phyloP scores from a whole-genome alignment of 2,113 vertebrate species.

The Pituophis catenifer region DNA sequence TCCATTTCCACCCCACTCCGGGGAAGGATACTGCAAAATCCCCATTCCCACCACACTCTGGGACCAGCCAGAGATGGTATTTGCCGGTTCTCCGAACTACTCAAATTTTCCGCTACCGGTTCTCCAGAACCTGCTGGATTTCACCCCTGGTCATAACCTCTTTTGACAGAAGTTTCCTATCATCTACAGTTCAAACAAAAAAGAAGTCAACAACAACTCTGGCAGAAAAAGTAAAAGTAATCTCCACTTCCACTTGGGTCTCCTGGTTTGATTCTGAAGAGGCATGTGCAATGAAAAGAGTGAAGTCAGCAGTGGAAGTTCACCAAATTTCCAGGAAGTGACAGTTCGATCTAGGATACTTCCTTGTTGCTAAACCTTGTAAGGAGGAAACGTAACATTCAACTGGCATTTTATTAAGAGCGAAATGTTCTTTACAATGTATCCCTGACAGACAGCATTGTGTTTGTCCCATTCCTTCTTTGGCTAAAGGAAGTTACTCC shows the following conservation, averaged over 20 bases:
- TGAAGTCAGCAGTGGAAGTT: slow-evolving; percentile 10
- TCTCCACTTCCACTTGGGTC: not conserved
- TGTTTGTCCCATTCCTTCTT: not conserved
- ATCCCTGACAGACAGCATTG: not conserved
- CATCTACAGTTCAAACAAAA: not conserved
- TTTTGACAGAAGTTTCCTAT: slow-evolving; percentile 24
- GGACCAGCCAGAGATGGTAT: too few relatives aligned
- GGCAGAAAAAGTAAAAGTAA: not conserved
- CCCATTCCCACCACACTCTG: too few relatives aligned
- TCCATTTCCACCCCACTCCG: too few relatives aligned
- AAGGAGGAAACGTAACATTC: not conserved
- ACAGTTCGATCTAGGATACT: not conserved
- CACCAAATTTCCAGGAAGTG: not conserved
- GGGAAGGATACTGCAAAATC: too few relatives aligned
- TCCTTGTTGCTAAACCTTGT: not conserved
- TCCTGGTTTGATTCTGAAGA: slow-evolving; percentile 16
- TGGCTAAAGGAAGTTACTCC: not conserved
- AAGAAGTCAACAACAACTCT: not conserved
- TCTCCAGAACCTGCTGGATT: too few relatives aligned
- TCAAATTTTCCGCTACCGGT: too few relatives aligned
- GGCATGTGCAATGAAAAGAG: slow-evolving; percentile 22
- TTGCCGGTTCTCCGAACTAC: too few relatives aligned
- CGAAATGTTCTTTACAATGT: slow-evolving; percentile 12
- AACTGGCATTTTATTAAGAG: slow-evolving; percentile 1
- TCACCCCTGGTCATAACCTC: not conserved